Conservation (phyloP, 2,888 invertebrate species). For the Pyrrhia umbra region DNA sequence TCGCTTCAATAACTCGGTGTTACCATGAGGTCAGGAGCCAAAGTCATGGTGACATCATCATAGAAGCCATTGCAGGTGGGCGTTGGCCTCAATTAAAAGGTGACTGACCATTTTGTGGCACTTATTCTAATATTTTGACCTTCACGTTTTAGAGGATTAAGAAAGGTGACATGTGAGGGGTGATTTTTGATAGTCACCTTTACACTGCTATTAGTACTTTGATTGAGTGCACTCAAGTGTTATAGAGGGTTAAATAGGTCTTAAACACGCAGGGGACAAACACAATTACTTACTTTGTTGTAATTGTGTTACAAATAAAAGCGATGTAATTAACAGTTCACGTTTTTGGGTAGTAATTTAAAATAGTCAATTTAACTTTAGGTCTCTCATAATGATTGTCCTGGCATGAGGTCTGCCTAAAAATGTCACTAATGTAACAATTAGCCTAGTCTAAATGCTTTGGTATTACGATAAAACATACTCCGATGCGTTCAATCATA, state of each 20-base stretch:
- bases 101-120: slow-evolving; percentile 56
- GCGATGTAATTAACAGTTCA: slow-evolving; percentile 7
- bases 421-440: slow-evolving; percentile 2
- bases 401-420: background rate
- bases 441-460: slow-evolving; percentile 23
- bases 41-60: slow-evolving; percentile 67
- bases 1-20: slow-evolving; percentile 66
- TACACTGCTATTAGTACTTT: slow-evolving; percentile 16
- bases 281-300: background rate
- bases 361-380: background rate
- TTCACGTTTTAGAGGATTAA: slow-evolving; percentile 39
- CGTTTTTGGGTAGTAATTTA: background rate
- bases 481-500: slow-evolving; percentile 18
- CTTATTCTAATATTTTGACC: slow-evolving; percentile 45
- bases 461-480: slow-evolving; percentile 30
- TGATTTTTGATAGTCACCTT: slow-evolving; percentile 42
- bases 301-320: slow-evolving; percentile 22
- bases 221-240: slow-evolving; percentile 16
- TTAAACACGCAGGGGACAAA: slow-evolving; percentile 20
- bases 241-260: slow-evolving; percentile 9
- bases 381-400: too few relatives aligned
- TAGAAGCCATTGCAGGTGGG: slow-evolving; percentile 63
- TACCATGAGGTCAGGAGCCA: slow-evolving; percentile 66
- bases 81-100: slow-evolving; percentile 67
- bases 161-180: slow-evolving; percentile 29